Conservation (phyloP, 2,113 vertebrate species). For the Dicaeum eximium region DNA sequence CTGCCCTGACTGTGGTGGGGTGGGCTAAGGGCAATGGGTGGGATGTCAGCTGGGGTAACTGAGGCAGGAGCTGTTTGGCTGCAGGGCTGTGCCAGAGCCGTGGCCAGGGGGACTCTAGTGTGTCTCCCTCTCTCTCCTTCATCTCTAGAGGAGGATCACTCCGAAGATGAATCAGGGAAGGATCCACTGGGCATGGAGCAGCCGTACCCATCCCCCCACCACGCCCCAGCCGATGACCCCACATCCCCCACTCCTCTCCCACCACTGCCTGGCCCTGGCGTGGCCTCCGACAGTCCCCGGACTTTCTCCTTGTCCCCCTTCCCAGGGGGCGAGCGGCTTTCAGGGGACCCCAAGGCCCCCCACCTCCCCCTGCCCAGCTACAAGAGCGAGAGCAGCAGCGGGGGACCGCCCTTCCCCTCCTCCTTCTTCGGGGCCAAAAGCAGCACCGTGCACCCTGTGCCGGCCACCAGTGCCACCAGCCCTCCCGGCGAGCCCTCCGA, state of each 20-base stretch:
- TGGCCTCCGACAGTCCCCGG: conserved; percentile 70
- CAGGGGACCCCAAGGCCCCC: conserved; percentile 76
- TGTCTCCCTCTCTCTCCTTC: conserved; percentile 9
- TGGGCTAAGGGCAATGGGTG: background rate
- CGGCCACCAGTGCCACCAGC: conserved; percentile 64
- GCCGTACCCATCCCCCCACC: conserved; percentile 81
- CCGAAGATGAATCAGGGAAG: conserved; percentile 81
- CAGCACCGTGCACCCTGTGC: conserved; percentile 59
- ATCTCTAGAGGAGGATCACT: conserved; percentile 85
- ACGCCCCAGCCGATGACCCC: conserved; percentile 64
- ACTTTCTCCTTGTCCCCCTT: conserved; percentile 85
- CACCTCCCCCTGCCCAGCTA: conserved; percentile 79
- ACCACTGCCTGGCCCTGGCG: conserved; percentile 42
- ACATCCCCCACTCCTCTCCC: conserved; percentile 63
- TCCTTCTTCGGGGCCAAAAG: conserved; percentile 84
- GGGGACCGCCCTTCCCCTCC: conserved; percentile 78
- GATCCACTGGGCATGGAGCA: conserved; percentile 75
- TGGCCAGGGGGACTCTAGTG: background rate
- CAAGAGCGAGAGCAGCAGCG: conserved; percentile 77
- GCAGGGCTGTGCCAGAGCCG: rapidly evolving
- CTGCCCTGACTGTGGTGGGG: background rate
- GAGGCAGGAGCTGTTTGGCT: background rate
- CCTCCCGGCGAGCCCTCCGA: conserved; percentile 80
- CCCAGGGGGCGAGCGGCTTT: conserved; percentile 72
- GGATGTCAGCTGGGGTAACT: background rate